These are phyloP conservation scores for Rosalia funebris DNA, from an alignment of 2,888 invertebrate genomes.

Conservation along the genomic window DNA sequence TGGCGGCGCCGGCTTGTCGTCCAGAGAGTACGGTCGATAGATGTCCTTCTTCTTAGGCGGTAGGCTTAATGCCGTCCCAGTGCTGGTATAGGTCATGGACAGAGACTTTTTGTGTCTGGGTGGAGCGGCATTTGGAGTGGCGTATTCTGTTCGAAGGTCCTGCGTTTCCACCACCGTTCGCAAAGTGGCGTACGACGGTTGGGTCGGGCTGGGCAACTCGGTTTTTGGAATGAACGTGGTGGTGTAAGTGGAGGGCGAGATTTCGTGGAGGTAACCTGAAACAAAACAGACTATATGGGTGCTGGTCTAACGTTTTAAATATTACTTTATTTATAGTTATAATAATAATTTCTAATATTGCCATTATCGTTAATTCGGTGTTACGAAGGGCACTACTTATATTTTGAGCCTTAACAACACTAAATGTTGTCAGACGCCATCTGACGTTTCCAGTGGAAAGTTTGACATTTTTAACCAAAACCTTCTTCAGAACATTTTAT, in stretches of 20 bases:
- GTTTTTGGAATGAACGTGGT: slow-evolving; percentile 78
- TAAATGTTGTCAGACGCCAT: too few species aligned
- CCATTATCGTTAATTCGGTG: too few species aligned
- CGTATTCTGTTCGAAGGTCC: slow-evolving; percentile 56
- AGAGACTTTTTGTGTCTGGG: slow-evolving; percentile 73
- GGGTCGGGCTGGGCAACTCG: slow-evolving; percentile 66
- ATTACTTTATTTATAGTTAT: too few species aligned
- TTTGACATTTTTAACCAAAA: too few species aligned
- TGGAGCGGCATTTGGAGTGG: slow-evolving; percentile 58
- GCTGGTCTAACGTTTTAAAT: too few species aligned
- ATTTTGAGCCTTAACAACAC: too few species aligned
- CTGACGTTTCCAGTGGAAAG: too few species aligned
- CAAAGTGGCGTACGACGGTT: slow-evolving; percentile 68
- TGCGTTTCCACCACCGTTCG: slow-evolving; percentile 67
- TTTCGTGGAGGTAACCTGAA: slow-evolving; percentile 81
- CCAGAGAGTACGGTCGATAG: slow-evolving; percentile 87
- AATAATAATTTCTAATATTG: too few species aligned
- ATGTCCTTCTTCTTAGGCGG: slow-evolving; percentile 93
- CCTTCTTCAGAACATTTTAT: too few species aligned
- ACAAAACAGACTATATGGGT: slow-evolving; percentile 58
- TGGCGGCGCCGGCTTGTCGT: slow-evolving; percentile 68
- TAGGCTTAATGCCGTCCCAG: slow-evolving; percentile 82
- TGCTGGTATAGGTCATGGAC: slow-evolving; percentile 87
- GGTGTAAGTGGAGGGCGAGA: slow-evolving; percentile 80
- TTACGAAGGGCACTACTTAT: too few species aligned